These are phyloP conservation scores for Merops nubicus DNA, from an alignment of 2,113 vertebrate genomes.

Conservation along the genomic window DNA sequence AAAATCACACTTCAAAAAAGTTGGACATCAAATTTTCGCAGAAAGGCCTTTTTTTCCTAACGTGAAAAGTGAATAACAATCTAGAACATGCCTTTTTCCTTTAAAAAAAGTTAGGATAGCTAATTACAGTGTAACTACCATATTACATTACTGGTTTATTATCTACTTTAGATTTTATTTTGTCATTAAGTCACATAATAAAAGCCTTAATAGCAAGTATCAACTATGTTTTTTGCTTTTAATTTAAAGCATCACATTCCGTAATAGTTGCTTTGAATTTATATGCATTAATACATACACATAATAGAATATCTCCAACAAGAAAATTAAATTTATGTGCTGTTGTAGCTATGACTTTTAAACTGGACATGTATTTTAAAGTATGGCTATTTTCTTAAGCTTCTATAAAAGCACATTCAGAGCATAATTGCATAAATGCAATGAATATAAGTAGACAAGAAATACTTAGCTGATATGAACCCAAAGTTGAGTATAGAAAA, in stretches of 20 bases:
- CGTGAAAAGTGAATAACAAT: background rate
- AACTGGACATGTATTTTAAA: background rate
- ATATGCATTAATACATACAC: background rate
- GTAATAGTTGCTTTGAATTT: background rate
- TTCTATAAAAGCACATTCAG: background rate
- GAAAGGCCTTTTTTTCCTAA: background rate
- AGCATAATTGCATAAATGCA: background rate
- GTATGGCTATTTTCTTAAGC: background rate
- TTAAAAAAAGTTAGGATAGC: background rate
- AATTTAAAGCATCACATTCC: background rate
- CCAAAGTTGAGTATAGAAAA: background rate
- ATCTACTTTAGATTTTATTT: background rate
- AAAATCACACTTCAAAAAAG: background rate
- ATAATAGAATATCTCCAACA: background rate
- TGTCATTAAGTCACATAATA: background rate
- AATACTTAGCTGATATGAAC: background rate
- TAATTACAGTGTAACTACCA: background rate
- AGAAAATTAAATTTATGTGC: background rate
- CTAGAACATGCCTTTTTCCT: background rate
- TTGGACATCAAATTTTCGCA: background rate
- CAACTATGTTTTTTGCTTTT: background rate
- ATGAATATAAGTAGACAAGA: background rate
- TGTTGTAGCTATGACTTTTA: background rate
- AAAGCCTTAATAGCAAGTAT: background rate
- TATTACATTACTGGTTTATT: background rate